Conservation (phyloP, 2,888 invertebrate species). For the Galerucella pusilla region DNA sequence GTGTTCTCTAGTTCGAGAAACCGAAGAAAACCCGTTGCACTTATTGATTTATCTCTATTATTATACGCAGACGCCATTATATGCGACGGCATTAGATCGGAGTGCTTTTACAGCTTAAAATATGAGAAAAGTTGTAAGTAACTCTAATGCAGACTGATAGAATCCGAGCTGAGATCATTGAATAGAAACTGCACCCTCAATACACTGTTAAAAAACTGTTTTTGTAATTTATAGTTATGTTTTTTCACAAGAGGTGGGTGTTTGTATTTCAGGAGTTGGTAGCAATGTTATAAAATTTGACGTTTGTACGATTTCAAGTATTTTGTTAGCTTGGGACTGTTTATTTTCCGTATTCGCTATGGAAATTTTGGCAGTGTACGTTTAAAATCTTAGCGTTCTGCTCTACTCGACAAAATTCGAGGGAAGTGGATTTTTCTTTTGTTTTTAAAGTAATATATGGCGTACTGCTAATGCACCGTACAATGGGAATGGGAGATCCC, state of each 20-base stretch:
- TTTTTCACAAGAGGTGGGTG: too few relatives aligned
- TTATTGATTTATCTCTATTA: slow-evolving; percentile 56
- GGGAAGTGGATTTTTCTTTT: slow-evolving; percentile 8
- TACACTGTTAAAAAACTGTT: slow-evolving; percentile 2
- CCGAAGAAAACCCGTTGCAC: slow-evolving; percentile 43
- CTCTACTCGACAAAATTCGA: not conserved
- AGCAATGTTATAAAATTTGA: too few relatives aligned
- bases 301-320: not conserved
- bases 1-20: slow-evolving; percentile 25
- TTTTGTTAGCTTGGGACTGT: not conserved
- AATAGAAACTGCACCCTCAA: slow-evolving; percentile 28
- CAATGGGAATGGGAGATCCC: not conserved
- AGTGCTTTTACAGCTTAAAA: slow-evolving; percentile 59
- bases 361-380: slow-evolving; percentile 1
- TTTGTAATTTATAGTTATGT: not conserved
- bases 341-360: not conserved
- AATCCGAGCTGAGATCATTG: slow-evolving; percentile 57
- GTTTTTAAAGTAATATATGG: slow-evolving; percentile 17
- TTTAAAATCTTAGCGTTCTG: not conserved
- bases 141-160: slow-evolving; percentile 62
- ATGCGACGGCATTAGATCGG: slow-evolving; percentile 54
- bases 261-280: too few relatives aligned
- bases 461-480: slow-evolving; percentile 7
- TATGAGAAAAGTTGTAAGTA: slow-evolving; percentile 63
- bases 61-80: slow-evolving; percentile 51